phyloP scores from a whole-genome alignment of 92 coral and sea anemone genomes.

The Umimayanthus chanpuru region DNA sequence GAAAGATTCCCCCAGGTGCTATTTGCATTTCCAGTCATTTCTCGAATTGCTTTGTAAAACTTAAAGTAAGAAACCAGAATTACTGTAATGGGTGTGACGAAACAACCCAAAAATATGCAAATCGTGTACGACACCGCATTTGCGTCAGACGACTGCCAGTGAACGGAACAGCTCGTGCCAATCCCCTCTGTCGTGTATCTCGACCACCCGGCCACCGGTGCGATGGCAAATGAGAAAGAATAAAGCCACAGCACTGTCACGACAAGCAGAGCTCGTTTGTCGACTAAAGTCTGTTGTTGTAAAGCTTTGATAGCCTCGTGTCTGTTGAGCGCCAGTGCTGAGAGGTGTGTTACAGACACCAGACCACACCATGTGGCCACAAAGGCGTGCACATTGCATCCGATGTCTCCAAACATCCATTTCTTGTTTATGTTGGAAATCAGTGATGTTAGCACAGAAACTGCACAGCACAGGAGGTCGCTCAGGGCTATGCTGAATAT shows the following conservation, averaged over 20 bases:
- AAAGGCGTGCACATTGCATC: constrained; percentile 69
- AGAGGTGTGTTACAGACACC: constrained; percentile 69
- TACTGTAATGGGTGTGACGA: constrained; percentile 57
- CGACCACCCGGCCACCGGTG: constrained; percentile 84
- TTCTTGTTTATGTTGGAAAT: constrained; percentile 54
- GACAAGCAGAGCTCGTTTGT: constrained; percentile 21
- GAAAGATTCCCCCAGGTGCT: constrained; percentile 62
- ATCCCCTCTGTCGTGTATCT: constrained; percentile 71
- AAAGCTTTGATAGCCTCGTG: constrained; percentile 35
- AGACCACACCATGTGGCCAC: constrained; percentile 59
- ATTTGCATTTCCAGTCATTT: constrained; percentile 52
- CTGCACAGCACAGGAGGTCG: constrained; percentile 62
- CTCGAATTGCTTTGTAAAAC: constrained; percentile 53
- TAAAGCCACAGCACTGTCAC: constrained; percentile 59
- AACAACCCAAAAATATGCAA: constrained; percentile 67
- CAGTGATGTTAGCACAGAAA: constrained; percentile 61
- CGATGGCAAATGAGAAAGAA: constrained; percentile 58
- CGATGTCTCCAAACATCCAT: constrained; percentile 50
- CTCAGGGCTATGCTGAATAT: constrained; percentile 76
- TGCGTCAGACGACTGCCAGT: constrained; percentile 57
- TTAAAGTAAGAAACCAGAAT: constrained; percentile 51
- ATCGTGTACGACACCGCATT: constrained; percentile 51
- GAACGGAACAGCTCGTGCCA: constrained; percentile 69
- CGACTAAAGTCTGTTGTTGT: background rate
- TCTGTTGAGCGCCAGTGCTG: constrained; percentile 66